These are phyloP conservation scores for Opisthograptis luteolata DNA, from an alignment of 2,888 invertebrate species.

Conservation along the genomic window DNA sequence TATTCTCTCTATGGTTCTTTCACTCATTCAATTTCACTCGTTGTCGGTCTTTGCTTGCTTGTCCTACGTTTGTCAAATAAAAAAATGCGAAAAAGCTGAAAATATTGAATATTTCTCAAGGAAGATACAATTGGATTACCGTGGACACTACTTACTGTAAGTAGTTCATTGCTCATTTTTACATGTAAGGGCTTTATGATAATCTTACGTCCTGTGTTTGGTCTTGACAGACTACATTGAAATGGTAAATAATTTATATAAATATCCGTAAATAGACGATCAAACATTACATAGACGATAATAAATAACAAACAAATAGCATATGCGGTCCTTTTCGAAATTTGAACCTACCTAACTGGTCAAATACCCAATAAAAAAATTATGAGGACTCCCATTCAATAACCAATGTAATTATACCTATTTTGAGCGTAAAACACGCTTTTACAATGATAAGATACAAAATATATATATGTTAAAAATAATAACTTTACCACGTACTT, in stretches of 20 bases:
- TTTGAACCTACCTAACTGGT: neutral
- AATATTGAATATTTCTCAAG: slow-evolving; percentile 22
- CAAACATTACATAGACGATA: neutral
- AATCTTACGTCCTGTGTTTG: neutral
- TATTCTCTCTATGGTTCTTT: slow-evolving; percentile 10
- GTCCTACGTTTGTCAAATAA: slow-evolving; percentile 26
- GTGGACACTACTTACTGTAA: slow-evolving; percentile 5
- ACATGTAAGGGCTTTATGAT: neutral
- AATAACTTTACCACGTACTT: too few relatives aligned
- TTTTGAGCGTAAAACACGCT: slow-evolving; percentile 2
- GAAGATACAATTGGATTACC: neutral
- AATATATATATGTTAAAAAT: too few relatives aligned
- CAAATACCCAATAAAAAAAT: slow-evolving; percentile 15
- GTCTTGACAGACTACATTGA: neutral
- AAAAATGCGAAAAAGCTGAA: slow-evolving; percentile 27
- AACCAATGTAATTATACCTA: slow-evolving; percentile 17
- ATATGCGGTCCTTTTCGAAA: neutral
- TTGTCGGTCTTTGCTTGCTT: slow-evolving; percentile 26
- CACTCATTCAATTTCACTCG: slow-evolving; percentile 19
- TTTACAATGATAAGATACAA: neutral
- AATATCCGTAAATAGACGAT: neutral
- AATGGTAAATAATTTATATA: slow-evolving; percentile 11
- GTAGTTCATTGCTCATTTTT: slow-evolving; percentile 3
- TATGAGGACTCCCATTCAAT: slow-evolving; percentile 29
- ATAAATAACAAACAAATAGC: neutral